A percentile compares a stretch with the other conserved stretches of the same genome.
Evolutionary conservation across 2,113 vertebrate genomes (phyloP).

Genomic region (Sigmodon hispidus): DNA sequence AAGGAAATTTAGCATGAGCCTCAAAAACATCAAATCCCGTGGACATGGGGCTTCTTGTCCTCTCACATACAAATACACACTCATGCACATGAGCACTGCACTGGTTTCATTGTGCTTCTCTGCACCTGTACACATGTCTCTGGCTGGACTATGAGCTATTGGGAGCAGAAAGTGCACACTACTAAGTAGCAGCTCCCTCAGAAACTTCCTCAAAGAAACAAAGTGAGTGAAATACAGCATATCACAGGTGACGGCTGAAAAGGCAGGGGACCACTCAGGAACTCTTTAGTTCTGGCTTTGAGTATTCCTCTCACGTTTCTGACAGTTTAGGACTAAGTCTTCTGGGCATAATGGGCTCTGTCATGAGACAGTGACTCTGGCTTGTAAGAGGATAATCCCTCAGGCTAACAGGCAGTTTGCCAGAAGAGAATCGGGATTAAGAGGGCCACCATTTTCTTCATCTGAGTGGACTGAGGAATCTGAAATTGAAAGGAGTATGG

Average conservation of each 20-base stretch:
- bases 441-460: not conserved
- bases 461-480: not conserved
- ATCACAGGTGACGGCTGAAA: not conserved
- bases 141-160: not conserved
- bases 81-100: not conserved
- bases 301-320: not conserved
- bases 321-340: not conserved
- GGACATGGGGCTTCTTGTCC: fast-evolving
- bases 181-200: not conserved
- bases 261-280: not conserved
- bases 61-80: not conserved
- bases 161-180: not conserved
- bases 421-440: not conserved
- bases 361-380: not conserved
- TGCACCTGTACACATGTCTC: fast-evolving
- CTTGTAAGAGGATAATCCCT: not conserved
- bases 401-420: not conserved
- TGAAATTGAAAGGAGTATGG: not conserved
- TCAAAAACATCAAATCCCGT: not conserved
- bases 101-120: not conserved
- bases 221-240: not conserved
- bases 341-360: not conserved
- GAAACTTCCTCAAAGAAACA: not conserved
- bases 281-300: not conserved
- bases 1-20: not conserved